phyloP scores from a whole-genome alignment of 1,140 invertebrate genomes.

The Chymomyza costata region DNA sequence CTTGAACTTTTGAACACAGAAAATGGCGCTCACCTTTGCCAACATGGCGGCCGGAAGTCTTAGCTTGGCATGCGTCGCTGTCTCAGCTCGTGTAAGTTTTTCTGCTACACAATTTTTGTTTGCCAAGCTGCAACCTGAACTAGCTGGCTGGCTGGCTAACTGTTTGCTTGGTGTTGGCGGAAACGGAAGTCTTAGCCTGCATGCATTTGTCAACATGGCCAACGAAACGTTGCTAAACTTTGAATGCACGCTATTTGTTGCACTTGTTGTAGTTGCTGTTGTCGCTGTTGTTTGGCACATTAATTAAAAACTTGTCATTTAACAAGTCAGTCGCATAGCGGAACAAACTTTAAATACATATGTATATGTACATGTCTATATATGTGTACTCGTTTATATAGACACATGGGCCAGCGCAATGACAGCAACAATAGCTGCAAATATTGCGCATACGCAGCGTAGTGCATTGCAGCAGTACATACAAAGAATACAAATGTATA shows the following conservation, averaged over 20 bases:
- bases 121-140: too few relatives aligned
- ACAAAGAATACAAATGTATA: conserved; percentile 14
- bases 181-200: too few relatives aligned
- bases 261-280: conserved; percentile 3
- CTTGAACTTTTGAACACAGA: conserved; percentile 23
- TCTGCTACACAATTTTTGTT: conserved; percentile 2
- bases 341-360: too few relatives aligned
- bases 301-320: conserved; percentile 43
- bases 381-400: too few relatives aligned
- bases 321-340: conserved; percentile 23
- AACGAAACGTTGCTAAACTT: too few relatives aligned
- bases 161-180: too few relatives aligned
- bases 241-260: too few relatives aligned
- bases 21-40: too few relatives aligned
- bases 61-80: conserved; percentile 62
- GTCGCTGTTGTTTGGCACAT: conserved; percentile 30
- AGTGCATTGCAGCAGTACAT: conserved; percentile 14
- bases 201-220: too few relatives aligned
- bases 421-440: conserved; percentile 2
- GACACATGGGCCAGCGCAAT: background rate
- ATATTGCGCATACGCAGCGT: conserved; percentile 36
- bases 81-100: conserved; percentile 13
- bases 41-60: conserved; percentile 53
- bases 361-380: too few relatives aligned
- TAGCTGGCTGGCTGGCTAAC: too few relatives aligned